A percentile compares a stretch with the other conserved stretches of the same genome.
Conservation (phyloP, 2,888 invertebrate species). For the Sinotaia quadrata region DNA sequence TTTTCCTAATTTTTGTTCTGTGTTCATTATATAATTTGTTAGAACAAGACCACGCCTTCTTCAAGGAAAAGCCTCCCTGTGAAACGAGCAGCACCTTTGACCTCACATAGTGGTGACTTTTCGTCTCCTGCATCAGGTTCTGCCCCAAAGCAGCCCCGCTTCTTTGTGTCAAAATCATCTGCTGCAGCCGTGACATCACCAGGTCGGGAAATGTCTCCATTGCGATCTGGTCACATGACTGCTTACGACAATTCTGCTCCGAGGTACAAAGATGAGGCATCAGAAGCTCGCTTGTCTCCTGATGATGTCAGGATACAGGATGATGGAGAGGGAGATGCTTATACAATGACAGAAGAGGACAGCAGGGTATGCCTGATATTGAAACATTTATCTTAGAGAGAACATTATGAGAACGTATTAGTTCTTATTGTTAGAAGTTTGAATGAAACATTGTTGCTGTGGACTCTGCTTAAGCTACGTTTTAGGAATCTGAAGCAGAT, state of each 20-base stretch:
- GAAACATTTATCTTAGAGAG: too few relatives aligned
- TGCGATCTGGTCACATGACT: neutral
- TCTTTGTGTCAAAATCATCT: slow-evolving; percentile 17
- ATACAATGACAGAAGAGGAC: slow-evolving; percentile 5
- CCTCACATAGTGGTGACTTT: neutral
- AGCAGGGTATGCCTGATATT: too few relatives aligned
- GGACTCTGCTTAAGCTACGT: too few relatives aligned
- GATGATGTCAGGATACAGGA: slow-evolving; percentile 14
- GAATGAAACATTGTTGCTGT: too few relatives aligned
- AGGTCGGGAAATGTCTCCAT: slow-evolving; percentile 7
- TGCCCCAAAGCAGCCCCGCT: neutral
- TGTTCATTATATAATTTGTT: too few relatives aligned
- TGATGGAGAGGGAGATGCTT: slow-evolving; percentile 9
- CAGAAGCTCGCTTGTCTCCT: slow-evolving; percentile 19
- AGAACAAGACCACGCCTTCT: slow-evolving; percentile 9
- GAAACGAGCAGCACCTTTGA: slow-evolving; percentile 13
- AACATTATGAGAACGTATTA: too few relatives aligned
- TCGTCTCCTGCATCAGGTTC: neutral
- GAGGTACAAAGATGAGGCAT: slow-evolving; percentile 27
- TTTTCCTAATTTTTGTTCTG: too few relatives aligned
- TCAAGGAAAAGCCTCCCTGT: slow-evolving; percentile 23
- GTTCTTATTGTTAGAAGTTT: too few relatives aligned
- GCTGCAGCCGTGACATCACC: neutral
- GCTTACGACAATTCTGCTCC: neutral
- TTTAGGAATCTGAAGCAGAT: too few relatives aligned